Evolutionary conservation across 2,113 vertebrate genomes (phyloP), one percentile per base, ranked within the genome.

Genomic region (Trogon melanurus): DNA sequence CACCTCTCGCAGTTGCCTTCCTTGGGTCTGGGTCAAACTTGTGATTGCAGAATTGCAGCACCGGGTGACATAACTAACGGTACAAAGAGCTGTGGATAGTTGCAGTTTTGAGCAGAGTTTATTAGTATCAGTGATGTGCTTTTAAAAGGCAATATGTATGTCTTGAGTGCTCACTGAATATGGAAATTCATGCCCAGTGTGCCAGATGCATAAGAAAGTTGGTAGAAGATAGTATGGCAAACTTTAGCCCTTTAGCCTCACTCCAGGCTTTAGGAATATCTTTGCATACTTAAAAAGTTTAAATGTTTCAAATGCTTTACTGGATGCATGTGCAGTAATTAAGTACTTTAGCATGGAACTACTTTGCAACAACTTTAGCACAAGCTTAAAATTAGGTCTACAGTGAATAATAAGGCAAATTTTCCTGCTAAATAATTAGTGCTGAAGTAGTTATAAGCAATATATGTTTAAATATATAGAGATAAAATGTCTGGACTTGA

Each of bases 71-170:
- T 92, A 96, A 96, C 88, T 91, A 94, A 90, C 76, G 80, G 67
- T 64, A 95, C 83, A 93, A 97, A 92, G 83, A 95, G 85, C 89
- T 97, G 93, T 81, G 95, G 76, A 80, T 96, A 88, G 94, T 82
- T 94, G 94, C 78, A 89, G 79, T 95, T 93, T 94, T 30, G 51
- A 95, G 93, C 91, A 93, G 90, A 93, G 89, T 88, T 95, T 95
- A 89, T 94, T 96, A 96, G 88, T 85, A 92, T 44, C 79, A 96
- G 85, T 83, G 84, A 92, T 91, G 85, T 62, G 56, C 73, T 95
- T 45, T 84, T 65, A 84, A 95, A 96, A 95, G 25, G 62, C 86
- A 91, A 66, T 89, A 82, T 51, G 50, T 65, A 47, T 90, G 67
- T 60, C 44, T 65, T 44, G 26, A 95, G 93, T 58, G 82, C 78